Evolutionary conservation across 2,888 invertebrate genomes (phyloP).

Genomic region (Saturnia japonica): DNA sequence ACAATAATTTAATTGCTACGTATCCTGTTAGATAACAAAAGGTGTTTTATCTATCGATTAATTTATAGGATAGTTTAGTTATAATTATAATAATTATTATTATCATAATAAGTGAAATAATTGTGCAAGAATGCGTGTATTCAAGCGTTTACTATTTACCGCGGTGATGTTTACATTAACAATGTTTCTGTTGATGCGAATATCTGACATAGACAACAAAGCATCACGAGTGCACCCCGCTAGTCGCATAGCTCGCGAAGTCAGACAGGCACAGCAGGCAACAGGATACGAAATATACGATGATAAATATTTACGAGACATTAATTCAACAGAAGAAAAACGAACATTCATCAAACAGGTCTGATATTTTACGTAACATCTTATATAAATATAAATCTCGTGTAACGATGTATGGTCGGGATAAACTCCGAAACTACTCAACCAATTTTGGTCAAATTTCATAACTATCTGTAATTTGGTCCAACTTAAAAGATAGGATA

Average conservation of each 20-base stretch:
- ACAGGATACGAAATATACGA: slow-evolving; percentile 12
- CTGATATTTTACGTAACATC: slow-evolving; percentile 17
- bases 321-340: slow-evolving; percentile 27
- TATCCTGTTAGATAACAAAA: neutral
- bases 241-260: slow-evolving; percentile 29
- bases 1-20: neutral
- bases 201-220: slow-evolving; percentile 38
- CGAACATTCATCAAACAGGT: slow-evolving; percentile 36
- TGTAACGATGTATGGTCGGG: too few relatives aligned
- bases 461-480: too few relatives aligned
- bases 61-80: neutral
- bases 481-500: too few relatives aligned
- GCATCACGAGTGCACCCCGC: slow-evolving; percentile 30
- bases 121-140: slow-evolving; percentile 47
- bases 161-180: slow-evolving; percentile 40
- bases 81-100: too few relatives aligned
- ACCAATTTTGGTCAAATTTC: too few relatives aligned
- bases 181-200: slow-evolving; percentile 43
- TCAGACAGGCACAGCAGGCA: slow-evolving; percentile 25
- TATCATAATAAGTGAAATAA: slow-evolving; percentile 17
- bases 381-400: too few relatives aligned
- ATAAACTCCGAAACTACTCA: too few relatives aligned
- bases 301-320: slow-evolving; percentile 16
- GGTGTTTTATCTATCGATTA: neutral
- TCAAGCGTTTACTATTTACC: slow-evolving; percentile 43